These are phyloP conservation scores for Ceratosolen solmsi DNA, from an alignment of 1,140 invertebrate species.

Conservation along the genomic window DNA sequence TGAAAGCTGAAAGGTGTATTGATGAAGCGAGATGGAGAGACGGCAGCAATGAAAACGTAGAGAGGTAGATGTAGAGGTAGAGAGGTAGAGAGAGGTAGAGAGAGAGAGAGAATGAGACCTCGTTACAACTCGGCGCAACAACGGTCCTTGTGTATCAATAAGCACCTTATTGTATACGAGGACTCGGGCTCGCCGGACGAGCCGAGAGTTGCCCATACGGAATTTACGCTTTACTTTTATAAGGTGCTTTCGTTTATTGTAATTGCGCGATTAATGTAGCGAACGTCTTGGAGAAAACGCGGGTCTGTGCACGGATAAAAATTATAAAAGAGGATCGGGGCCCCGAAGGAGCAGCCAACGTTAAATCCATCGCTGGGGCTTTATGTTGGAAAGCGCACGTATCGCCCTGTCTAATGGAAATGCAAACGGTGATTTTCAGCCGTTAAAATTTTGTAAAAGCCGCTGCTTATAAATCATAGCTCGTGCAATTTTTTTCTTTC, in stretches of 20 bases:
- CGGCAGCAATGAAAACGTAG: constrained; percentile 19
- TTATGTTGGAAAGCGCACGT: not conserved
- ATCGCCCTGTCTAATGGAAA: not conserved
- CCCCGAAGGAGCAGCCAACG: not conserved
- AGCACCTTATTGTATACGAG: constrained; percentile 16
- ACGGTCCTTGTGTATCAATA: constrained; percentile 9
- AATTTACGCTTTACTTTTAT: constrained; percentile 15
- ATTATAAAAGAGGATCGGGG: not conserved
- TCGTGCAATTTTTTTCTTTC: not conserved
- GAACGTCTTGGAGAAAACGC: not conserved
- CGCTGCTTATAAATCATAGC: constrained; percentile 8
- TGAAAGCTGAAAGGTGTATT: constrained; percentile 7
- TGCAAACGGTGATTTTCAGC: constrained; percentile 7
- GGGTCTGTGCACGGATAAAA: not conserved
- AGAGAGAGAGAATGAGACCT: constrained; percentile 11
- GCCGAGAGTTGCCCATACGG: too few relatives aligned
- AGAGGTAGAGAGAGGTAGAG: not conserved
- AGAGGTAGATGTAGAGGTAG: not conserved
- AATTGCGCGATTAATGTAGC: constrained; percentile 4
- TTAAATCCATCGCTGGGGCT: not conserved
- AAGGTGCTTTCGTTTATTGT: not conserved
- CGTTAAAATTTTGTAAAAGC: not conserved
- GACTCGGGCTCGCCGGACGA: too few relatives aligned
- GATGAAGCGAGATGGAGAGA: not conserved
- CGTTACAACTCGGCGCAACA: not conserved